Base-by-base conservation (phyloP, 2,888 invertebrate genomes). In the Ommatoiulus sabulosus region DNA sequence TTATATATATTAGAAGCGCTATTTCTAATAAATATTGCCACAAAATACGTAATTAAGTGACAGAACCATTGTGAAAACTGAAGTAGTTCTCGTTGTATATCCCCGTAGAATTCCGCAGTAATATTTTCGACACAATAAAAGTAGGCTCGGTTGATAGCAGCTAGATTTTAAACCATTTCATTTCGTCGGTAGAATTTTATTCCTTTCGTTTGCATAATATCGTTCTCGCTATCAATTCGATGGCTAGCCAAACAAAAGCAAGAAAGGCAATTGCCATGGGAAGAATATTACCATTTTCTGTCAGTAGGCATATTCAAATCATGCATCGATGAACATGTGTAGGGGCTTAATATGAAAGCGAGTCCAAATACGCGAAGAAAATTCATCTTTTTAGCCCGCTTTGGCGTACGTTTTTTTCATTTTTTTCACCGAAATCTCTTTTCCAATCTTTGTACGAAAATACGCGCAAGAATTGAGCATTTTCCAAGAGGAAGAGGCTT, bases 221-320 rank as follows among this genome's bases (percentile, higher is more conserved):
- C 72, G 20, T 20, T 24, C 72, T 72, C 72, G 72, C 24, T 24
- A 72, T 72, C 72, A 72, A 20, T 72, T 72, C 72, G 72, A 72
- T 72, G 72, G 72, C 72, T 72, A 72, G 72, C 72, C 72, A 72
- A 72, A 72, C 72, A 72, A 72, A 72, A 20, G 72, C 72, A 72
- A 20, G 72, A 24, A 72, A 72, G 24, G 72, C 24, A 72, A 72
- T 72, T 72, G 20, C 24, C 72, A 24, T 72, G 24, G 24, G 72
- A 72, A 4, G 72, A 72, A 72, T 72, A 72, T 72, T 72, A 24
- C 72, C 72, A 72, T 72, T 72, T 72, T 63, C 72, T 72, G 72
- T 72, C 72, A 72, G 20, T 24, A 72, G 24, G 72, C 72, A 72
- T 72, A 72, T 72, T 72, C 72, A 20, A 72, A 24, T 72, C 72